These are phyloP conservation scores for Pogonocichla stellata DNA, from an alignment of 2,113 vertebrate genomes.

Conservation along the genomic window DNA sequence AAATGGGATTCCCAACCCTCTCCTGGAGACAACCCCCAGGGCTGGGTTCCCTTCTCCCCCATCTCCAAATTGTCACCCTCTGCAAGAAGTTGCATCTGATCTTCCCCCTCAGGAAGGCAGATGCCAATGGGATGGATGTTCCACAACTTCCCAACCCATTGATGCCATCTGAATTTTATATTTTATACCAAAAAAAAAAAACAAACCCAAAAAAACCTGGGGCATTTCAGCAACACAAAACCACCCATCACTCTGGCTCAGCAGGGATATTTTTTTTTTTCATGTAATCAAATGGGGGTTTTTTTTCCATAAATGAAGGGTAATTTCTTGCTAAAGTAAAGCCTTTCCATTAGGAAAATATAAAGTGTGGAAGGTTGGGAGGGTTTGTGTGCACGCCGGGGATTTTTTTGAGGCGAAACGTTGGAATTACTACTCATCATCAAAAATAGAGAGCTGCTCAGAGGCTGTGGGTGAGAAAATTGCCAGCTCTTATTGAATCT, in stretches of 20 bases:
- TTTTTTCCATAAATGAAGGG: neutral
- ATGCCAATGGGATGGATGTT: neutral
- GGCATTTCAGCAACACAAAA: neutral
- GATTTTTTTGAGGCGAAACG: neutral
- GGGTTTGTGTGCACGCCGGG: neutral
- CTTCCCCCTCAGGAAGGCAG: neutral
- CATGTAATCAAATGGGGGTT: neutral
- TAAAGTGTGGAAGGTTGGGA: neutral
- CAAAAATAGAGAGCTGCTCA: neutral
- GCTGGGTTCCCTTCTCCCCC: neutral
- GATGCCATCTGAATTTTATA: neutral
- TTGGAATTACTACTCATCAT: conserved; percentile 33
- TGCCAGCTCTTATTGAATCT: conserved; percentile 3
- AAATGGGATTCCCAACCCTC: neutral
- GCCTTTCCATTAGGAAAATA: conserved; percentile 8
- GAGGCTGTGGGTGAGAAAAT: conserved; percentile 40
- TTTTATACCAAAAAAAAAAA: neutral
- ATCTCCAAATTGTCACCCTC: neutral
- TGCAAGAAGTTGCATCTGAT: neutral
- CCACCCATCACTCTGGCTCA: neutral
- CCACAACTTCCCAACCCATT: neutral
- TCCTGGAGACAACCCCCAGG: neutral
- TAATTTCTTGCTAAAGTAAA: neutral
- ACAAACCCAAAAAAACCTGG: neutral
- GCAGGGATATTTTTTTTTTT: neutral